A percentile compares a stretch with the other conserved stretches of the same genome.
Conservation (phyloP, 2,888 invertebrate species). For the Perizoma affinitatum region DNA sequence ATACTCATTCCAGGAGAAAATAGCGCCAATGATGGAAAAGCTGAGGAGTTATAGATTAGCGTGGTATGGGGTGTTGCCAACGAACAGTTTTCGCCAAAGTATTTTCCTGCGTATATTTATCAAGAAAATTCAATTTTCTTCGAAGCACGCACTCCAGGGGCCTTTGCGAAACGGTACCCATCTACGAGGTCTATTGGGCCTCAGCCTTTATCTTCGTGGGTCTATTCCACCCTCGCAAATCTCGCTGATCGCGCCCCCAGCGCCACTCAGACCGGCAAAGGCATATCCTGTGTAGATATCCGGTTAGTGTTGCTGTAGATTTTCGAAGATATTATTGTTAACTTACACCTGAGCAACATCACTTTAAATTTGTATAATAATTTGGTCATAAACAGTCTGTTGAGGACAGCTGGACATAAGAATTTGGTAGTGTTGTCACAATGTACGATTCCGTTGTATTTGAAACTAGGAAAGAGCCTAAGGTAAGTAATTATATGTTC, state of each 20-base stretch:
- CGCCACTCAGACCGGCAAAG: constrained; percentile 13
- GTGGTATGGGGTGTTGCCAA: not conserved
- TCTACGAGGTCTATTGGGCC: constrained; percentile 1
- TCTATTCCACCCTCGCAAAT: constrained; percentile 18
- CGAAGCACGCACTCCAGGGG: not conserved
- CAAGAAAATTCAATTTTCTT: constrained; percentile 15
- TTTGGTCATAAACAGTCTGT: too few relatives aligned
- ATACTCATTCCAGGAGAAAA: too few relatives aligned
- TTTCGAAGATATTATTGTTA: not conserved
- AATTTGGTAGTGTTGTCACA: too few relatives aligned
- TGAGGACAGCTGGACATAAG: too few relatives aligned
- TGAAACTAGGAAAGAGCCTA: too few relatives aligned
- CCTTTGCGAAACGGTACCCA: constrained; percentile 4
- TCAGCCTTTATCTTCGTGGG: constrained; percentile 3
- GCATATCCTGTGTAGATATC: constrained; percentile 12
- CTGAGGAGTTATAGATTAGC: too few relatives aligned
- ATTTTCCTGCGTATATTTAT: constrained; percentile 12
- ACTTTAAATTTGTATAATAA: too few relatives aligned
- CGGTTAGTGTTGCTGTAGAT: constrained; percentile 4
- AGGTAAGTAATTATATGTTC: too few relatives aligned
- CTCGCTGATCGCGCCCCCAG: constrained; percentile 13
- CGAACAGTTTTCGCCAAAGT: constrained; percentile 2
- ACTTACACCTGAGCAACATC: not conserved
- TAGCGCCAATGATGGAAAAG: too few relatives aligned
- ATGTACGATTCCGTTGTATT: too few relatives aligned